Percentiles rank a stretch among this genome's conserved stretches.
phyloP scores from a whole-genome alignment of 2,797 vertebrate species.

The Bovichtus diacanthus region DNA sequence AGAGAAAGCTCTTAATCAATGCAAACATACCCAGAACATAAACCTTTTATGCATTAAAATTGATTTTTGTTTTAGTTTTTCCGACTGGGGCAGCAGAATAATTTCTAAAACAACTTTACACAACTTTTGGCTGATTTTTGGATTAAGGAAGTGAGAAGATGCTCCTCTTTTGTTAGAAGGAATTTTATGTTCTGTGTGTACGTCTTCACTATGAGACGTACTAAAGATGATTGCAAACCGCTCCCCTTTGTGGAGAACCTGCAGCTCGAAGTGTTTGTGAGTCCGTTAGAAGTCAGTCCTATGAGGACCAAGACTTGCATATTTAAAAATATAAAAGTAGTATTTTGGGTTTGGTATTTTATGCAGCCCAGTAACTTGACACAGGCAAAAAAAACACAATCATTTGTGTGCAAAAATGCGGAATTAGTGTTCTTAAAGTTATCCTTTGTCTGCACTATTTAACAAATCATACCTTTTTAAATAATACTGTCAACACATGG shows the following conservation, averaged over 20 bases:
- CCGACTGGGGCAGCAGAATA: background rate
- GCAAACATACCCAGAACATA: no score
- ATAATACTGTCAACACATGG: background rate
- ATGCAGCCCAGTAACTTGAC: background rate
- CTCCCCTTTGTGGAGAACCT: background rate
- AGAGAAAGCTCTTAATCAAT: background rate
- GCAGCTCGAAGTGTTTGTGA: background rate
- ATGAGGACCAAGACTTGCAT: background rate
- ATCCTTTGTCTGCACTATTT: background rate
- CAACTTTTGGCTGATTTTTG: background rate
- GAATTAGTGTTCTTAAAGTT: background rate
- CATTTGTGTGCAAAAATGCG: background rate
- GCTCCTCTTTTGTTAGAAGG: background rate
- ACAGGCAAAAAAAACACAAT: background rate
- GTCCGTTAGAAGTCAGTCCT: background rate
- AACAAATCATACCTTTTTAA: no score
- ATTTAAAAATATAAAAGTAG: background rate
- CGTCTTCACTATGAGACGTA: background rate
- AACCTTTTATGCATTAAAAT: background rate
- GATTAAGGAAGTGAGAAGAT: background rate
- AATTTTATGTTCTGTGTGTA: background rate
- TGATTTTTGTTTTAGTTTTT: background rate
- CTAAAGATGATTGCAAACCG: background rate
- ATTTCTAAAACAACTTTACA: no score
- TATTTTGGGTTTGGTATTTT: background rate